These are phyloP conservation scores for Antrozous pallidus DNA, from an alignment of 2,797 vertebrate genomes.

Conservation along the genomic window DNA sequence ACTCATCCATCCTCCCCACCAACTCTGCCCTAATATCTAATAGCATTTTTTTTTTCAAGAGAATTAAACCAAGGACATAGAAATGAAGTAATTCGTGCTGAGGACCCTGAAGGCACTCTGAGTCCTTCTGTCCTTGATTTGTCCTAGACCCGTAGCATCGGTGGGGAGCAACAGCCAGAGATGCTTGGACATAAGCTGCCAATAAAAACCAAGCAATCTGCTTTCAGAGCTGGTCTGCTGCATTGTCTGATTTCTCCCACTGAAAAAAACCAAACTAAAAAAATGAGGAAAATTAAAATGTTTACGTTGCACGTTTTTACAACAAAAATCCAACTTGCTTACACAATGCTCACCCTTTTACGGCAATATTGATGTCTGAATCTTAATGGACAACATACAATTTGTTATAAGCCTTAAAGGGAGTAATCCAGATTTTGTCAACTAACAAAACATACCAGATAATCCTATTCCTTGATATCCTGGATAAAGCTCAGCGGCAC, in stretches of 20 bases:
- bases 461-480: neutral
- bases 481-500: neutral
- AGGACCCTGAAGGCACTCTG: constrained; percentile 67
- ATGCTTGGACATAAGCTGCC: constrained; percentile 78
- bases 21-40: neutral
- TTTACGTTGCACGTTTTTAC: neutral
- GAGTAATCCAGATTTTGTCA: constrained; percentile 6
- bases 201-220: constrained; percentile 77
- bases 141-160: constrained; percentile 77
- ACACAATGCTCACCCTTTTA: neutral
- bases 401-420: neutral
- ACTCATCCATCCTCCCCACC: neutral
- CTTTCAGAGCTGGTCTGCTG: constrained; percentile 74
- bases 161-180: constrained; percentile 77
- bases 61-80: neutral
- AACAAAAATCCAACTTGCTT: too few species aligned
- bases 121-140: constrained; percentile 80
- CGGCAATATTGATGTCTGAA: neutral
- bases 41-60: constrained; percentile 16
- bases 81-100: neutral
- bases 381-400: constrained; percentile 2
- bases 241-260: constrained; percentile 48
- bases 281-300: constrained; percentile 1
- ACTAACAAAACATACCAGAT: neutral
- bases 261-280: neutral